Evolutionary conservation across 1,140 invertebrate species (phyloP), one percentile per base, ranked within the genome.

Genomic region (Drosophila chauvacae): DNA sequence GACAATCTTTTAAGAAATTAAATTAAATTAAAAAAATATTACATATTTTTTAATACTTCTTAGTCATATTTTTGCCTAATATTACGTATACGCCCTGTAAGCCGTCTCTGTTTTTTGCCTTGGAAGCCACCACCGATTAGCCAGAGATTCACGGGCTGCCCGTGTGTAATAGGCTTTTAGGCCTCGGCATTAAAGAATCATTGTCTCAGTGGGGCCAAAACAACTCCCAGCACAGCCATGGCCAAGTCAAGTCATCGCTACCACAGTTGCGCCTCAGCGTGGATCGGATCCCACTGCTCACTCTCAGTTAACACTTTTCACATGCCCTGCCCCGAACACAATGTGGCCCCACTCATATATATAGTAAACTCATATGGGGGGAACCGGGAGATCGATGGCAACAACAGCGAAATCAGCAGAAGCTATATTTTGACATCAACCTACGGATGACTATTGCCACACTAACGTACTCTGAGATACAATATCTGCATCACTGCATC

Each of bases 231-330:
- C 48, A 57, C 63, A 69, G 41, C 70, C 78, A 69, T 80, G 78
- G 68, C 74, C 80, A 72, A 53, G 77, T 72, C 58, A 53, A 44
- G 50, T 48, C 70, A 65, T 51, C 53, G 47, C 44, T 33, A 28
- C 41, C 51, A 23, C 23, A 23, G 61, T 69, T 61, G 56, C 48
- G 56, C 48, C 45, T 41, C 56, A 68, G 28, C 51, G 33, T 11
- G 39, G 41, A 45, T 50, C 10, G 39, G 41, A 45, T 50, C 50
- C 56, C 63, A 65, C 51, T 60, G 7, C 28, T 28, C 44, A 76
- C 77, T 84, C 28, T 28, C 44, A 76, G 81, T 84, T 84, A 85
- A 81, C 81, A 85, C 81, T 85, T 84, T 85, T 84, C 80, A 84
- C 80, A 85, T 85, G 62, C 74, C 74, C 47, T 39, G 35, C 48